These are phyloP conservation scores for Crossocerus cetratus DNA, from an alignment of 2,888 invertebrate species.

Conservation along the genomic window DNA sequence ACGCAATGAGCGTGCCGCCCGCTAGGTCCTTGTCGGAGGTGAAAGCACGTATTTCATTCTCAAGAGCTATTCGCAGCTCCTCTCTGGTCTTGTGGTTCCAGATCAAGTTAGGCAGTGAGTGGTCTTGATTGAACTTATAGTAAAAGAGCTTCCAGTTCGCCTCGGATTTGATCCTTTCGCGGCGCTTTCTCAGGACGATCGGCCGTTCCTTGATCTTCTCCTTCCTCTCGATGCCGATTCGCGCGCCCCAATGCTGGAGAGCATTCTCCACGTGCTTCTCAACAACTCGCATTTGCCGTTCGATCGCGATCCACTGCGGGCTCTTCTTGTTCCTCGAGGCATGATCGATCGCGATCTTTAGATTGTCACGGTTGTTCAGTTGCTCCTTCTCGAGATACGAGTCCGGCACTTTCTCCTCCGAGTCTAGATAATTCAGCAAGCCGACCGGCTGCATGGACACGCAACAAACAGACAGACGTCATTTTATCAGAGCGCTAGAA, in stretches of 20 bases:
- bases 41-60: constrained; percentile 95
- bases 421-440: constrained; percentile 92
- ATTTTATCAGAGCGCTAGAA: constrained; percentile 12
- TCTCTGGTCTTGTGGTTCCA: constrained; percentile 99
- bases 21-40: constrained; percentile 93
- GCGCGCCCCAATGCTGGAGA: constrained; percentile 85
- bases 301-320: constrained; percentile 85
- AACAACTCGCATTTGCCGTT: constrained; percentile 85
- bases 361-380: constrained; percentile 92
- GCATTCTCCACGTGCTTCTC: constrained; percentile 90
- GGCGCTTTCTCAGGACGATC: constrained; percentile 92
- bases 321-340: constrained; percentile 83
- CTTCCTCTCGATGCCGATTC: constrained; percentile 81
- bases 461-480: constrained; percentile 28
- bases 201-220: constrained; percentile 87
- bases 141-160: constrained; percentile 97
- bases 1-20: constrained; percentile 88
- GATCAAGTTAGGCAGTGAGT: constrained; percentile 96
- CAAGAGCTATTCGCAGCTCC: constrained; percentile 93
- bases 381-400: constrained; percentile 84
- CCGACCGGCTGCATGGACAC: constrained; percentile 88
- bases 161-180: constrained; percentile 91
- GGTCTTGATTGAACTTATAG: constrained; percentile 95
- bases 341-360: constrained; percentile 93
- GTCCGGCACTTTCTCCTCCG: constrained; percentile 89